These are phyloP conservation scores for Caenorhabditis afra DNA, from an alignment of 2,888 invertebrate species.

Conservation along the genomic window DNA sequence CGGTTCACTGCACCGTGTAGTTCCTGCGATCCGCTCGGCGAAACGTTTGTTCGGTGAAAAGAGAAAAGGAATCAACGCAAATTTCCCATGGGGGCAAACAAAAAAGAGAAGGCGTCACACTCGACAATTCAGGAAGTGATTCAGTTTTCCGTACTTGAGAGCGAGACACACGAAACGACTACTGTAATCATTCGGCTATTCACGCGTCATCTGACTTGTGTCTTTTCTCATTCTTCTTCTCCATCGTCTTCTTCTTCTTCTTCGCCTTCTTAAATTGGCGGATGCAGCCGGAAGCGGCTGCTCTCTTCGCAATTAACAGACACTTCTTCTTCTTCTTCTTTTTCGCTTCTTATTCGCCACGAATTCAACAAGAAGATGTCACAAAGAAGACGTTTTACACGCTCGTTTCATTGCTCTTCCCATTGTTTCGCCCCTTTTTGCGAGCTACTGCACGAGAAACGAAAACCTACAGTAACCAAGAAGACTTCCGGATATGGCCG, in stretches of 20 bases:
- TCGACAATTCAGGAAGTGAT: conserved; percentile 52
- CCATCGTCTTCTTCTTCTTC: conserved; percentile 20
- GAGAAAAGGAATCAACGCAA: neutral
- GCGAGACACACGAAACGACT: neutral
- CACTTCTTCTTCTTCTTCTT: conserved; percentile 6
- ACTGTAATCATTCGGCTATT: conserved; percentile 56
- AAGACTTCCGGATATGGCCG: no score
- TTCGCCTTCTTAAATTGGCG: conserved; percentile 37
- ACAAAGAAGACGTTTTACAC: no score
- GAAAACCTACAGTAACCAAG: no score
- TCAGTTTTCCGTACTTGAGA: conserved; percentile 26
- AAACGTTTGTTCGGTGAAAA: no score
- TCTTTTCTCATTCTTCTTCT: conserved; percentile 6
- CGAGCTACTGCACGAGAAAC: no score
- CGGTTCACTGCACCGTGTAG: no score
- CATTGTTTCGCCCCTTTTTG: no score
- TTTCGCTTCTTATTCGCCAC: no score
- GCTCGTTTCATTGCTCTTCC: no score
- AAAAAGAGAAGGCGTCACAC: conserved; percentile 4
- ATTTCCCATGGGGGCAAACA: conserved; percentile 1
- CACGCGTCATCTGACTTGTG: conserved; percentile 50
- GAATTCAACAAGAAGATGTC: conserved; percentile 2
- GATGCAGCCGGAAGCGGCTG: conserved; percentile 34
- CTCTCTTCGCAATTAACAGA: conserved; percentile 42
- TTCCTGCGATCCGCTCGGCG: no score